Evolutionary conservation across 2,113 vertebrate genomes (phyloP).

Genomic region (Planiliza haematocheilus): DNA sequence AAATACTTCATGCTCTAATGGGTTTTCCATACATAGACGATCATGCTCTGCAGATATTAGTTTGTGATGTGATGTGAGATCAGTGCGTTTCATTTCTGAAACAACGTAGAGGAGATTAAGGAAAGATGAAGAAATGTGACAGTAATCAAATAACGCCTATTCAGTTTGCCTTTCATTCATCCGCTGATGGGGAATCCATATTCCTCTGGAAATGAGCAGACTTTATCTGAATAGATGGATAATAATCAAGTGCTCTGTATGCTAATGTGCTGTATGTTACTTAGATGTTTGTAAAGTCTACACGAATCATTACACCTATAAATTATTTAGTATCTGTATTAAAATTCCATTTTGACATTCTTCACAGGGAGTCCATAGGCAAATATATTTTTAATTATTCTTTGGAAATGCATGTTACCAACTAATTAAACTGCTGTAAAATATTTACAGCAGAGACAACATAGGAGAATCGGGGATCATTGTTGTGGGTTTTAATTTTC

Average conservation of each 20-base stretch:
- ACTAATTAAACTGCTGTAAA: too few relatives aligned
- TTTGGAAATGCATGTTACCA: too few relatives aligned
- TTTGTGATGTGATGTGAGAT: slow-evolving; percentile 2
- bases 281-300: not conserved
- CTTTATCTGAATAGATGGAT: not conserved
- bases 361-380: too few relatives aligned
- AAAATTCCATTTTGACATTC: too few relatives aligned
- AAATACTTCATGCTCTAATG: not conserved
- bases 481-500: too few relatives aligned
- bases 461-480: too few relatives aligned
- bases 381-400: too few relatives aligned
- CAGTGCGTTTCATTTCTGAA: slow-evolving; percentile 6
- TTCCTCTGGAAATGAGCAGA: not conserved
- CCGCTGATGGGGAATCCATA: slow-evolving; percentile 19
- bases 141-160: slow-evolving; percentile 1
- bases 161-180: slow-evolving; percentile 10
- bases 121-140: not conserved
- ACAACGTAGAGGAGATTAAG: not conserved
- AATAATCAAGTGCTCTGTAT: not conserved
- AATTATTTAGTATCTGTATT: too few relatives aligned
- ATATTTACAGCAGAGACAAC: too few relatives aligned
- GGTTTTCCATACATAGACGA: not conserved
- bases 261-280: not conserved
- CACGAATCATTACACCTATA: too few relatives aligned
- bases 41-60: not conserved